Evolutionary conservation across 64 coral and sea anemone genomes (phyloP).

Genomic region (Astreopora myriophthalma): DNA sequence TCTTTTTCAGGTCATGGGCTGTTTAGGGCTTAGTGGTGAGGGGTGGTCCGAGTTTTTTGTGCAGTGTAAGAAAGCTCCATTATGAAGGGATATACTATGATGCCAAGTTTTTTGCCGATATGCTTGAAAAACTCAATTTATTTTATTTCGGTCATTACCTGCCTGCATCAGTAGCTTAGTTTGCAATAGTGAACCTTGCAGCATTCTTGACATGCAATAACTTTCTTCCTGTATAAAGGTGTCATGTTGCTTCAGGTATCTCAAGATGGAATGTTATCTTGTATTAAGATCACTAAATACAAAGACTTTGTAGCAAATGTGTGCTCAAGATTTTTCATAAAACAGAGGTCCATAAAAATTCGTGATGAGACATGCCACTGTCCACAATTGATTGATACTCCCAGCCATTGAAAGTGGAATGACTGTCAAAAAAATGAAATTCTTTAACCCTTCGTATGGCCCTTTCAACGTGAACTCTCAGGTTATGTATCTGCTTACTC

Average conservation of each 20-base stretch:
- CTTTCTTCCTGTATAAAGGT: too few relatives aligned
- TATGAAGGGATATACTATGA: slow-evolving; percentile 33
- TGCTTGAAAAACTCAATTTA: slow-evolving; percentile 23
- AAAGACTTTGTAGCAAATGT: neutral
- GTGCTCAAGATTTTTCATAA: slow-evolving; percentile 17
- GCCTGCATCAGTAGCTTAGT: neutral
- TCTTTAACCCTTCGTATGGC: slow-evolving; percentile 7
- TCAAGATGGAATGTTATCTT: neutral
- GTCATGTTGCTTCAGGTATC: too few relatives aligned
- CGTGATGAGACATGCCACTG: slow-evolving; percentile 53
- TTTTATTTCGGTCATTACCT: slow-evolving; percentile 65
- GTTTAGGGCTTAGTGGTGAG: slow-evolving; percentile 11
- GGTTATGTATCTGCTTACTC: too few relatives aligned
- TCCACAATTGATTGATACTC: slow-evolving; percentile 69
- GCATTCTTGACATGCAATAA: too few relatives aligned
- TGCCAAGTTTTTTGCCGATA: neutral
- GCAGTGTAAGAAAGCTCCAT: neutral
- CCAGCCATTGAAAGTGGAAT: slow-evolving; percentile 55
- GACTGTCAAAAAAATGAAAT: too few relatives aligned
- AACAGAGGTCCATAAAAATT: slow-evolving; percentile 65
- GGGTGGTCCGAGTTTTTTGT: slow-evolving; percentile 53
- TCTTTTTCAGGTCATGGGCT: slow-evolving; percentile 38
- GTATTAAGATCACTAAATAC: neutral
- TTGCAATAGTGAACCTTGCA: too few relatives aligned
- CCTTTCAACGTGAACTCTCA: neutral